A percentile compares a stretch with the other conserved stretches of the same genome.
These are phyloP conservation scores for Alcis repandata DNA, from an alignment of 2,888 invertebrate species.

Conservation along the genomic window DNA sequence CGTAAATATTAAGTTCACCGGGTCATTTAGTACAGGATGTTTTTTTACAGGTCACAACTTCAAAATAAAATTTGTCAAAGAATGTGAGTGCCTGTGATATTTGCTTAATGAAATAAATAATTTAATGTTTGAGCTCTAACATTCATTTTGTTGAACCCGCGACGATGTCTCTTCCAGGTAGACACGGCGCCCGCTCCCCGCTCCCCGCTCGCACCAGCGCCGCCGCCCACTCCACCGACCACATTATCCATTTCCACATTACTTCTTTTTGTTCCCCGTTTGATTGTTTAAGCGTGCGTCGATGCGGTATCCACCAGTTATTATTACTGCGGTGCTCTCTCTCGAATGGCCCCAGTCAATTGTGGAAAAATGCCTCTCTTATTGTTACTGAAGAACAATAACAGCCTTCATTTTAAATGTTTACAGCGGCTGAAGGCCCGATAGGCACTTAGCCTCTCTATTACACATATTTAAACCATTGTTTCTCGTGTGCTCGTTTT, in stretches of 20 bases:
- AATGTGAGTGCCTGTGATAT: too few species aligned
- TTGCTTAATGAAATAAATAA: too few species aligned
- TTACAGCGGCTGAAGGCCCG: conserved; percentile 82
- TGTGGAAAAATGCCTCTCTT: conserved; percentile 84
- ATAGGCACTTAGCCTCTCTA: conserved; percentile 79
- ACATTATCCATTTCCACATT: conserved; percentile 85
- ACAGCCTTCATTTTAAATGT: conserved; percentile 83
- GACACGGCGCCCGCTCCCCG: too few species aligned
- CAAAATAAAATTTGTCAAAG: too few species aligned
- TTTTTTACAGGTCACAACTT: too few species aligned
- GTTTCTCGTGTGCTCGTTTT: conserved; percentile 58
- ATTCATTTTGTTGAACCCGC: too few species aligned
- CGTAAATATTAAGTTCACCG: too few species aligned
- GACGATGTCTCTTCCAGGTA: too few species aligned
- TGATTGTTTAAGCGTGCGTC: conserved; percentile 86
- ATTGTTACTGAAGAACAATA: conserved; percentile 85
- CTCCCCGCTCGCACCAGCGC: conserved; percentile 48
- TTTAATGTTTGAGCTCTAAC: too few species aligned
- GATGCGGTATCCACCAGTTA: conserved; percentile 83
- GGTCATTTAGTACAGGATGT: too few species aligned
- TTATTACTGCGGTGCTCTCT: conserved; percentile 80
- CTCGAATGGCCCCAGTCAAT: conserved; percentile 83
- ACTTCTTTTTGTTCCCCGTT: conserved; percentile 84
- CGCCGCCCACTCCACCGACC: conserved; percentile 48
- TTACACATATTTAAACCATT: conserved; percentile 69